Percentiles rank a stretch among this genome's conserved stretches.
Conservation (phyloP, 2,797 vertebrate species). For the Sphenopsis melanotis region DNA sequence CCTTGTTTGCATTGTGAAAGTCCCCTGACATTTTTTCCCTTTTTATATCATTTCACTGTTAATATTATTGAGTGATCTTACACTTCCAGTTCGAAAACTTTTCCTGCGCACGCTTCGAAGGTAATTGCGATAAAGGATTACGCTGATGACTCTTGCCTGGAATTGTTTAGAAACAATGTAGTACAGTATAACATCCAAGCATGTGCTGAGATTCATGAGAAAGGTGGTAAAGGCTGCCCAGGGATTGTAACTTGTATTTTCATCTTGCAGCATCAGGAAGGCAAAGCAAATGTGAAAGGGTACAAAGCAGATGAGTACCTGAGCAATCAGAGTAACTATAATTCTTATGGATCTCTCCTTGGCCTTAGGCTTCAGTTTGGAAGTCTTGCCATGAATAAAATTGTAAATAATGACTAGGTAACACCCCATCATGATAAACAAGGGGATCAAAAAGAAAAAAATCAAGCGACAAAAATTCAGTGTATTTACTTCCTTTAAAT, state of each 20-base stretch:
- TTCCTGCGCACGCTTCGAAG: constrained; percentile 91
- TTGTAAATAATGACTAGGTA: constrained; percentile 90
- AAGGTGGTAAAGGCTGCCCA: constrained; percentile 92
- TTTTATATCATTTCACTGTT: constrained; percentile 89
- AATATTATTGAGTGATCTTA: constrained; percentile 88
- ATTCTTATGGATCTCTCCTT: constrained; percentile 95
- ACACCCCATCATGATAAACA: constrained; percentile 91
- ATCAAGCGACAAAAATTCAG: constrained; percentile 86
- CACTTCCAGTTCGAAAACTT: constrained; percentile 85
- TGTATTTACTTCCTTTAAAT: constrained; percentile 79
- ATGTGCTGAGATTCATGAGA: constrained; percentile 94
- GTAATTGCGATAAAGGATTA: constrained; percentile 95
- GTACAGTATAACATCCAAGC: constrained; percentile 92
- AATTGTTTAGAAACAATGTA: constrained; percentile 98
- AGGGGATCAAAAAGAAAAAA: constrained; percentile 91
- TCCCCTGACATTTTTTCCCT: neutral
- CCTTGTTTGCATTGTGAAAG: neutral
- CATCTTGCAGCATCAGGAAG: constrained; percentile 76
- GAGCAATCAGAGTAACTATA: constrained; percentile 88
- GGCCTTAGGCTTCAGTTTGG: constrained; percentile 92
- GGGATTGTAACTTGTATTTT: constrained; percentile 70
- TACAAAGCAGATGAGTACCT: constrained; percentile 91
- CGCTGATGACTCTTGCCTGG: constrained; percentile 94
- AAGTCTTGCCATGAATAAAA: constrained; percentile 86
- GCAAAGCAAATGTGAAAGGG: constrained; percentile 90